Evolutionary conservation across 2,797 vertebrate genomes (phyloP).

Genomic region (Dendrocincla fuliginosa): DNA sequence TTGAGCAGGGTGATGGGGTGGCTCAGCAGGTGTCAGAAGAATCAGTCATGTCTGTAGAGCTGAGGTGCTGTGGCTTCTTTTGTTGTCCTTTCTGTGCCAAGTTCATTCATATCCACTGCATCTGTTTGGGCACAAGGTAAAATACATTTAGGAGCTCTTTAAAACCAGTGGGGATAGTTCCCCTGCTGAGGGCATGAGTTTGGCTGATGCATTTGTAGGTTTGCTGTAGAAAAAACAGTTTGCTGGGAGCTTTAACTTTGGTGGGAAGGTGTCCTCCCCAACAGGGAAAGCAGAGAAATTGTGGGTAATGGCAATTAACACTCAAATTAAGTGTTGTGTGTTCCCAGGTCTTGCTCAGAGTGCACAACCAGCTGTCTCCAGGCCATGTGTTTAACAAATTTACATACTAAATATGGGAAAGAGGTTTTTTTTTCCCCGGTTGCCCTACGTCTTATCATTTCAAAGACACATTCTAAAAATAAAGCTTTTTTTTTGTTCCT

Average conservation of each 20-base stretch:
- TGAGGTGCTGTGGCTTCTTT: not conserved
- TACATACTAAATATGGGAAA: not conserved
- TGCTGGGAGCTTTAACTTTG: not conserved
- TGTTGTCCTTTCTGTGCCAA: fast-evolving
- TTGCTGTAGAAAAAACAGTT: not conserved
- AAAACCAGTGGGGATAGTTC: fast-evolving
- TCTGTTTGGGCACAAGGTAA: not conserved
- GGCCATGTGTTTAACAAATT: not conserved
- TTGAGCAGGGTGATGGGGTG: fast-evolving
- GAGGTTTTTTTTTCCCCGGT: not conserved
- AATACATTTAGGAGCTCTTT: not conserved
- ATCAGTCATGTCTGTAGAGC: not conserved
- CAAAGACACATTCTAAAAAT: not conserved
- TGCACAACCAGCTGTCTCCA: not conserved
- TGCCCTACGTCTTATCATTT: not conserved
- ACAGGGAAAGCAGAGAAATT: not conserved
- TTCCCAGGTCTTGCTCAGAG: not conserved
- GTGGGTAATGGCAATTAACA: not conserved
- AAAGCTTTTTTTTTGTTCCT: not conserved
- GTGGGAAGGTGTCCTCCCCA: not conserved
- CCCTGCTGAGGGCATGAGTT: fast-evolving
- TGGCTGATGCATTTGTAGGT: not conserved
- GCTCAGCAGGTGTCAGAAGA: not conserved
- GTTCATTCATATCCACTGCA: not conserved
- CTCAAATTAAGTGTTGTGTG: not conserved